A percentile compares a stretch with the other conserved stretches of the same genome.
phyloP scores from a whole-genome alignment of 2,797 vertebrate species.

The Danio choprae region DNA sequence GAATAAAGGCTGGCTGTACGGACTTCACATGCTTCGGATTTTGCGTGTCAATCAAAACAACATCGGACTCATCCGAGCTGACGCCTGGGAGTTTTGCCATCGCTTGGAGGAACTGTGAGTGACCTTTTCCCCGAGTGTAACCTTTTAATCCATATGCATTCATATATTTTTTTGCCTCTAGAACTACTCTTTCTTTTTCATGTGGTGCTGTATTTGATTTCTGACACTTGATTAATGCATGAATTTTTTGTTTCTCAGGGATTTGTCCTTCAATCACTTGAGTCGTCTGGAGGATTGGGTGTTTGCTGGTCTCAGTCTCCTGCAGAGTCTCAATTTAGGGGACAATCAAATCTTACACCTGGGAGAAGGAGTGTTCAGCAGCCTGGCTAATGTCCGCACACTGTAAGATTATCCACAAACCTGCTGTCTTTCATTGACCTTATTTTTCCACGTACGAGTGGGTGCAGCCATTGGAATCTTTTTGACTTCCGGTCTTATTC shows the following conservation, averaged over 20 bases:
- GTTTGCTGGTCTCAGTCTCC: slow-evolving; percentile 86
- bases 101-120: slow-evolving; percentile 95
- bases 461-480: too few relatives aligned
- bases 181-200: slow-evolving; percentile 11
- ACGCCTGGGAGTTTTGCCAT: slow-evolving; percentile 98
- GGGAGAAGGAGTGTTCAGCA: slow-evolving; percentile 91
- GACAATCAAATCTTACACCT: slow-evolving; percentile 93
- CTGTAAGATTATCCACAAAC: slow-evolving; percentile 82
- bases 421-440: background rate
- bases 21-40: slow-evolving; percentile 87
- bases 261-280: slow-evolving; percentile 93
- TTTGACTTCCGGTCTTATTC: too few relatives aligned
- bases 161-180: background rate
- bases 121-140: slow-evolving; percentile 31
- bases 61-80: slow-evolving; percentile 88
- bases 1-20: slow-evolving; percentile 97
- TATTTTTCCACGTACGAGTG: too few relatives aligned
- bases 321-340: slow-evolving; percentile 91
- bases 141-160: background rate
- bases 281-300: slow-evolving; percentile 92
- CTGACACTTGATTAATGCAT: background rate
- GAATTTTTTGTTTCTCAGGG: slow-evolving; percentile 74
- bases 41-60: slow-evolving; percentile 91
- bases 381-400: slow-evolving; percentile 85
- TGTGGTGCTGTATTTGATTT: background rate